Conservation (phyloP, 1,140 invertebrate genomes). For the Epicauta chinensis region DNA sequence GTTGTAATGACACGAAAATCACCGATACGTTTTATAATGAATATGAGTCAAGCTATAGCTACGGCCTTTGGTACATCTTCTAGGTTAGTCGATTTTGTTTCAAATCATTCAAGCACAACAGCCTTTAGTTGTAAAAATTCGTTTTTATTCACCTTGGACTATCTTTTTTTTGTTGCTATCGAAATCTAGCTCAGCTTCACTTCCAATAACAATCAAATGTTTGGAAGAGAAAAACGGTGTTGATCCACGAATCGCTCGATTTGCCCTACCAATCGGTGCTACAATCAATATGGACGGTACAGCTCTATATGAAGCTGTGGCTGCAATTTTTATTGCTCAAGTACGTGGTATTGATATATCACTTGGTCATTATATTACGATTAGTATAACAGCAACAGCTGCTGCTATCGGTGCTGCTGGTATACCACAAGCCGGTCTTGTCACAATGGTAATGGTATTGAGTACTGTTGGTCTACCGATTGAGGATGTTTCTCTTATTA, state of each 20-base stretch:
- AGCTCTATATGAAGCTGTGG: slow-evolving; percentile 78
- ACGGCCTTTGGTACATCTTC: slow-evolving; percentile 77
- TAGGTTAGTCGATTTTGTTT: no score
- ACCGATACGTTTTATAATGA: slow-evolving; percentile 61
- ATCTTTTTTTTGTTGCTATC: no score
- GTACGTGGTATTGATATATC: slow-evolving; percentile 56
- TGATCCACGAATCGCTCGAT: slow-evolving; percentile 69
- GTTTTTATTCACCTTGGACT: no score
- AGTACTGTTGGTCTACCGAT: slow-evolving; percentile 76
- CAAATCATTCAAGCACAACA: no score
- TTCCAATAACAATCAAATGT: slow-evolving; percentile 69
- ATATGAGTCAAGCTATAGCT: slow-evolving; percentile 66
- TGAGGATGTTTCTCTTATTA: slow-evolving; percentile 72
- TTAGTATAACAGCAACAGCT: slow-evolving; percentile 75
- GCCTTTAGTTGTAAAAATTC: no score
- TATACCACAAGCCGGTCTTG: slow-evolving; percentile 76
- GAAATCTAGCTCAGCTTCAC: slow-evolving; percentile 57
- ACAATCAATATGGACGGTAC: slow-evolving; percentile 86
- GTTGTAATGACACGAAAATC: slow-evolving; percentile 58
- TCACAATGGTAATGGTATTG: slow-evolving; percentile 83
- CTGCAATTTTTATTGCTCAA: slow-evolving; percentile 79
- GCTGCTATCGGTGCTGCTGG: slow-evolving; percentile 87
- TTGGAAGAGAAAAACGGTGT: slow-evolving; percentile 72
- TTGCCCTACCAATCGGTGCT: slow-evolving; percentile 80
- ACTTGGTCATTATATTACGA: slow-evolving; percentile 53